These are phyloP conservation scores for Drosophila subpulchrella DNA, from an alignment of 1,140 invertebrate species.

Conservation along the genomic window DNA sequence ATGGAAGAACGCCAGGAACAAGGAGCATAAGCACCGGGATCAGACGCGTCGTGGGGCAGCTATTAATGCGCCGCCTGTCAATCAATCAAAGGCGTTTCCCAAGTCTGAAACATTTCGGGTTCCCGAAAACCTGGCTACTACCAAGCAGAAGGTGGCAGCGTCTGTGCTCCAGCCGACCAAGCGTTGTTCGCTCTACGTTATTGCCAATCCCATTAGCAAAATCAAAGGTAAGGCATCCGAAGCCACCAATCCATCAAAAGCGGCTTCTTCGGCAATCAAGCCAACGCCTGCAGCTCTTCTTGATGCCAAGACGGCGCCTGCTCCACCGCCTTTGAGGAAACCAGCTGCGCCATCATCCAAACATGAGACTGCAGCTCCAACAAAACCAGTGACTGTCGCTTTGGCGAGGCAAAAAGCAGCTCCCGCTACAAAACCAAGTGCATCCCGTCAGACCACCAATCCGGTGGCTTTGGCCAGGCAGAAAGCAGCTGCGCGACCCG, in stretches of 20 bases:
- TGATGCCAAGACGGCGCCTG: neutral
- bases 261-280: neutral
- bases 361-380: too few species aligned
- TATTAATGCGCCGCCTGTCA: neutral
- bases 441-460: neutral
- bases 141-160: neutral
- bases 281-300: neutral
- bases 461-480: neutral
- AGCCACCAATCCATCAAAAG: neutral
- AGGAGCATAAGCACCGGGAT: slow-evolving; percentile 13
- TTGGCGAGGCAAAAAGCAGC: neutral
- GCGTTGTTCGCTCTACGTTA: slow-evolving; percentile 36
- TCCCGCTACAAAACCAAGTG: neutral
- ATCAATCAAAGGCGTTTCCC: slow-evolving; percentile 6
- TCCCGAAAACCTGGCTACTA: neutral
- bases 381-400: neutral
- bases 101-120: slow-evolving; percentile 4
- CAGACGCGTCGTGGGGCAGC: slow-evolving; percentile 2
- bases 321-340: neutral
- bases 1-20: slow-evolving; percentile 31
- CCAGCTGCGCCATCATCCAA: neutral
- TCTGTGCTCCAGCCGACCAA: slow-evolving; percentile 13
- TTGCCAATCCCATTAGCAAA: slow-evolving; percentile 18
- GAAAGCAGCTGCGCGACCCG: neutral
- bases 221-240: neutral